Base-by-base conservation (phyloP, 2,797 vertebrate species). In the Artibeus lituratus region DNA sequence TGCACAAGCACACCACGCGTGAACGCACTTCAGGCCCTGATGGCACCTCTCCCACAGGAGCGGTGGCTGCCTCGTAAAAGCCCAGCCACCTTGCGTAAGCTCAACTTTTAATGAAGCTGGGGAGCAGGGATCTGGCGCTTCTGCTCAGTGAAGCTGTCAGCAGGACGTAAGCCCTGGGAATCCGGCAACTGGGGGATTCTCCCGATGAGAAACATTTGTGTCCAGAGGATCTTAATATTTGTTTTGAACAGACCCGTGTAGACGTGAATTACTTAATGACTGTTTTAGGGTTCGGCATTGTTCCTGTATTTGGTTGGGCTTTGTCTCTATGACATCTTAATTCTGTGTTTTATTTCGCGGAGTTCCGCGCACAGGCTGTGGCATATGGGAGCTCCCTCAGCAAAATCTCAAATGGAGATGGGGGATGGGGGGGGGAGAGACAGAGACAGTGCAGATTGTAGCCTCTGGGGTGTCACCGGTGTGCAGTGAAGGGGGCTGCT, bases 251-350 rank as follows among this genome's bases (percentile, higher is more conserved):
- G 96, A 95, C 90, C 92, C 83, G 59, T 32, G 72, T 39, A 94
- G 93, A 92, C 1, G 2, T 59, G 92, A 96, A 96, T 98, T 91
- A 59, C 96, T 97, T 98, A 97, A 98, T 97, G 86, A 96, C 93
- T 95, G 76, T 96, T 97, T 96, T 94, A 96, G 97, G 90, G 86
- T 76, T 29, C 12, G 0, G 74, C 70, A 90, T 59, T 53, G 1
- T 84, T 95, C 80, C 93, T 70, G 83, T 59, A 37, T 73, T 69
- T 77, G 67, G 69, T 90, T 93, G 95, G 65, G 81, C 97, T 97
- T 91, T 90, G 70, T 95, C 94, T 97, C 80, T 85, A 57, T 92
- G 81, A 3, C 76, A 95, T 70, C 95, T 85, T 90, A 47, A 94
- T 97, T 96, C 82, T 2, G 47, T 91, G 94, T 95, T 47, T 42